A percentile compares a stretch with the other conserved stretches of the same genome.
These are phyloP conservation scores for Hydrozoanthus gracilis DNA, from an alignment of 92 coral and sea anemone genomes.

Conservation along the genomic window DNA sequence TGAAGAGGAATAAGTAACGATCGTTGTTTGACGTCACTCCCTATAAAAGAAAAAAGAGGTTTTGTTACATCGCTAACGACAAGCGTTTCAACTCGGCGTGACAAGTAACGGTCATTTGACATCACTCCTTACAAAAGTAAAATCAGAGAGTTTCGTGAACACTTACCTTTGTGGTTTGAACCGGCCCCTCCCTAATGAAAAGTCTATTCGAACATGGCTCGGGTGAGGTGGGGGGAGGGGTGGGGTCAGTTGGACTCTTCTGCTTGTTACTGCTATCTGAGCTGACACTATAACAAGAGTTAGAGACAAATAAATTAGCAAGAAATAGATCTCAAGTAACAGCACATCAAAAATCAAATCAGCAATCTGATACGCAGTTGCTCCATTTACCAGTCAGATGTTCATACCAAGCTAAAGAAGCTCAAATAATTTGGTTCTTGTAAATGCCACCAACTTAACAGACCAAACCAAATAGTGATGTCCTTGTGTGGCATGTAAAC, in stretches of 20 bases:
- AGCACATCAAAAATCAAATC: too few species aligned
- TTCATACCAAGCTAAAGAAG: too few species aligned
- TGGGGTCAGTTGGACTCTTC: slow-evolving; percentile 60
- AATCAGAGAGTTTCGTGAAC: background rate
- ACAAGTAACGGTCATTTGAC: slow-evolving; percentile 87
- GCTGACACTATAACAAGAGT: slow-evolving; percentile 45
- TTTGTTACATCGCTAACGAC: too few species aligned
- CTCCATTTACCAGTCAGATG: too few species aligned
- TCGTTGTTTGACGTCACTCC: slow-evolving; percentile 82
- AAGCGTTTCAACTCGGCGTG: background rate
- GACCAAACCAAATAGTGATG: too few species aligned
- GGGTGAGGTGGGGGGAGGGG: slow-evolving; percentile 66
- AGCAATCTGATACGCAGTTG: too few species aligned
- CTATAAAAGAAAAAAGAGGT: slow-evolving; percentile 47
- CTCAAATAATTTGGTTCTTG: too few species aligned
- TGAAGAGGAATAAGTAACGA: slow-evolving; percentile 83
- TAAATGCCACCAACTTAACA: too few species aligned
- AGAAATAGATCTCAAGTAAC: background rate
- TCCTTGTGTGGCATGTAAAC: too few species aligned
- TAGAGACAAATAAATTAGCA: background rate
- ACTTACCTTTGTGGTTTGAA: slow-evolving; percentile 87
- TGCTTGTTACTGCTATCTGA: slow-evolving; percentile 68
- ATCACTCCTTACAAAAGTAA: slow-evolving; percentile 71
- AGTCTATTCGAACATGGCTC: slow-evolving; percentile 56
- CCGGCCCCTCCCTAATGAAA: slow-evolving; percentile 88